These are phyloP conservation scores for Hassar affinis DNA, from an alignment of 2,113 vertebrate species.

Conservation along the genomic window DNA sequence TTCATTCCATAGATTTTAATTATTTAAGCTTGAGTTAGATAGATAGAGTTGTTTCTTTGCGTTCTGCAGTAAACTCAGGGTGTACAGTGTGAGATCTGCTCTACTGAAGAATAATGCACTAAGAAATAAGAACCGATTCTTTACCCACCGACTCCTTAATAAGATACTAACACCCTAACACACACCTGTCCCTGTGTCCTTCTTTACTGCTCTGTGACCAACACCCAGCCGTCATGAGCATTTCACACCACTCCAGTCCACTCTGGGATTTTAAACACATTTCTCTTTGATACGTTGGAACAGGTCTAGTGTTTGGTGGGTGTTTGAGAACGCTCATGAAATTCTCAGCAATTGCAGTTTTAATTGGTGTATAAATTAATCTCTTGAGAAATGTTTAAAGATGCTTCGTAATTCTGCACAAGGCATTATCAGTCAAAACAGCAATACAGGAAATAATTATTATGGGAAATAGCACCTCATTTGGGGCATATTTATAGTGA, in stretches of 20 bases:
- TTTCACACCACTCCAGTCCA: background rate
- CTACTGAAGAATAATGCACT: too few species aligned
- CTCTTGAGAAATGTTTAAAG: conserved; percentile 1
- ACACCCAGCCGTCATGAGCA: background rate
- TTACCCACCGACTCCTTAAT: too few species aligned
- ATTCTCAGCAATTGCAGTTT: background rate
- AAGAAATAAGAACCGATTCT: too few species aligned
- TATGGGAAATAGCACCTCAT: background rate
- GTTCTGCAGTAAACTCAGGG: too few species aligned
- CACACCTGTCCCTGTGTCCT: too few species aligned
- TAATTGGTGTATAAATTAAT: background rate
- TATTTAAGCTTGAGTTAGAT: too few species aligned
- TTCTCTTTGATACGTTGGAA: background rate
- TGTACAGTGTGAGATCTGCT: too few species aligned
- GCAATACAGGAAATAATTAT: conserved; percentile 1
- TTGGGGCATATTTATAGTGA: background rate
- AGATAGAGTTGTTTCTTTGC: too few species aligned
- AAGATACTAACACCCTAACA: too few species aligned
- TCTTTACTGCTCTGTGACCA: background rate
- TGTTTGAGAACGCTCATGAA: background rate
- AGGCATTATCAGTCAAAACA: background rate
- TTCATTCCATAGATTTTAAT: too few species aligned
- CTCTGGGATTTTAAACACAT: background rate
- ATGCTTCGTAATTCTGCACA: background rate
- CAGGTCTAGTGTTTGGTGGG: background rate